Evolutionary conservation across 2,113 vertebrate species (phyloP).

Genomic region (Archilochus colubris): DNA sequence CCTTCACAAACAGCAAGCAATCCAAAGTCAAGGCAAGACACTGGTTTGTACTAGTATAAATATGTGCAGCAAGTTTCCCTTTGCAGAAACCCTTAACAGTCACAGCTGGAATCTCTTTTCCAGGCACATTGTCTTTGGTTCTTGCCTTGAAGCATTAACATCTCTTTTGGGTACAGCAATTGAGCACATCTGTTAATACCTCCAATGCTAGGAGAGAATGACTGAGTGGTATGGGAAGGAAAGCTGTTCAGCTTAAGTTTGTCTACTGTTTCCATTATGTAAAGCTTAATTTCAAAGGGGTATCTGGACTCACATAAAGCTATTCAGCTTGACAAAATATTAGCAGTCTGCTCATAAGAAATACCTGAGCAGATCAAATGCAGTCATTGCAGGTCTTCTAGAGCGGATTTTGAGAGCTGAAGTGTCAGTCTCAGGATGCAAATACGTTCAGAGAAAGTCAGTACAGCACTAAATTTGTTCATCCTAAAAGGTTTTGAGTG

Average conservation of each 20-base stretch:
- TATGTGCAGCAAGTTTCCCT: background rate
- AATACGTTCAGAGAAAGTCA: background rate
- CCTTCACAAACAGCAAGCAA: background rate
- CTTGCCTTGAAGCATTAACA: background rate
- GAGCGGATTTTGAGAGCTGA: background rate
- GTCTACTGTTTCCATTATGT: background rate
- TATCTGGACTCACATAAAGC: background rate
- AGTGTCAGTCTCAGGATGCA: background rate
- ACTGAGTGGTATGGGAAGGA: background rate
- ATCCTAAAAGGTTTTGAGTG: background rate
- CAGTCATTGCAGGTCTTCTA: background rate
- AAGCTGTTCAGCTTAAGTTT: background rate
- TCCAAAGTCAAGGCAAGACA: background rate
- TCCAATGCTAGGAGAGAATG: background rate
- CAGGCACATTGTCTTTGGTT: background rate
- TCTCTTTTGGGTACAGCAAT: background rate
- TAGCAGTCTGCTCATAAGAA: accelerated
- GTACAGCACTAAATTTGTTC: background rate
- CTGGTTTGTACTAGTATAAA: background rate
- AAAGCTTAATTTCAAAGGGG: background rate
- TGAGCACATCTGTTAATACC: background rate
- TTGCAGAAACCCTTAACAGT: background rate
- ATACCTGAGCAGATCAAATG: background rate
- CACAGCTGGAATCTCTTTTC: background rate
- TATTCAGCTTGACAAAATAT: background rate